phyloP scores from a whole-genome alignment of 2,888 invertebrate species.

The Scaptomyza flava region DNA sequence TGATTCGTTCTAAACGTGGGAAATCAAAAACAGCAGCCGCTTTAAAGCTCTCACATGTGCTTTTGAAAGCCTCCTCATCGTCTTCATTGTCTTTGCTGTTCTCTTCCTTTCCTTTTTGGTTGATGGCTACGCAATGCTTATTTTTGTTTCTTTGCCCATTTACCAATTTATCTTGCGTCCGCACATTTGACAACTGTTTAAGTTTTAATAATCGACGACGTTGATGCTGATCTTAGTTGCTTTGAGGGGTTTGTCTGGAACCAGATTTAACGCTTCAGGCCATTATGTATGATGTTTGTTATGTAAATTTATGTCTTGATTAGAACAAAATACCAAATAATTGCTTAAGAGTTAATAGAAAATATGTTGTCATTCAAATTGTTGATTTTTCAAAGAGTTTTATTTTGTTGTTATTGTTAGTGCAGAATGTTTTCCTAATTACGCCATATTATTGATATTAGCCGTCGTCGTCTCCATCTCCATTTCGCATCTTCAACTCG shows the following conservation, averaged over 20 bases:
- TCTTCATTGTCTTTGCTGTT: neutral
- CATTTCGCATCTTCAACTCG: conserved; percentile 24
- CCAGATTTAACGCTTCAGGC: conserved; percentile 39
- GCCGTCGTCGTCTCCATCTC: conserved; percentile 32
- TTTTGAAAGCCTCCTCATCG: conserved; percentile 33
- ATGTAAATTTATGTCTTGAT: conserved; percentile 50
- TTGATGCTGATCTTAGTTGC: conserved; percentile 36
- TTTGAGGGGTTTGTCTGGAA: conserved; percentile 23
- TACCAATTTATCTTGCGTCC: conserved; percentile 65
- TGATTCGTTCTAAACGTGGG: conserved; percentile 83
- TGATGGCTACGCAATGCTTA: conserved; percentile 66
- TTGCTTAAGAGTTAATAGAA: conserved; percentile 35
- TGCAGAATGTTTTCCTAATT: conserved; percentile 58
- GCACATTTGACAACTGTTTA: conserved; percentile 69
- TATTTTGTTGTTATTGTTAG: conserved; percentile 20
- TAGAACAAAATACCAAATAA: conserved; percentile 51
- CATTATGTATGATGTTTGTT: conserved; percentile 37
- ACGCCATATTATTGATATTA: conserved; percentile 65
- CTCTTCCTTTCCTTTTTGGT: conserved; percentile 42
- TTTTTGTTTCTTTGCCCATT: conserved; percentile 56
- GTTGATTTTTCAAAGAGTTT: conserved; percentile 1
- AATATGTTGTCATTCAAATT: neutral
- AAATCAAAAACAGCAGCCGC: conserved; percentile 67
- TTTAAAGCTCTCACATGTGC: conserved; percentile 49
- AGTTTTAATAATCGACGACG: conserved; percentile 58